Conservation (phyloP, 2,113 vertebrate genomes). For the Pygoscelis antarcticus region DNA sequence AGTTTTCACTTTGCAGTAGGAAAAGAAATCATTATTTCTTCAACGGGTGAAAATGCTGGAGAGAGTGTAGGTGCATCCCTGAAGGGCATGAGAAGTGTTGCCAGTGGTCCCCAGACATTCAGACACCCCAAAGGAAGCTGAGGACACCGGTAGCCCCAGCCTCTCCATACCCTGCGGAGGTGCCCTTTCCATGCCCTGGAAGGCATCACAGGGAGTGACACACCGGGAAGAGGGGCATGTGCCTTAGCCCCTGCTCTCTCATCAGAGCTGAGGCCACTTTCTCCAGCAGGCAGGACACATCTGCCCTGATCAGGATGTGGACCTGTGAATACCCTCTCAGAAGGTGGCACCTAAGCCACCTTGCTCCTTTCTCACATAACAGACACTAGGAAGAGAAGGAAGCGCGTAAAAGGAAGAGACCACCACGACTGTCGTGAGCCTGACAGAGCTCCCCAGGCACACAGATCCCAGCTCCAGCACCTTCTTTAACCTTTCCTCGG, state of each 20-base stretch:
- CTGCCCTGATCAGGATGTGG: neutral
- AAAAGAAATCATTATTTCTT: neutral
- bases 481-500: neutral
- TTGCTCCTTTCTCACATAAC: neutral
- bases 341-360: neutral
- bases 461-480: neutral
- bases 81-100: neutral
- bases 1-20: neutral
- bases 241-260: neutral
- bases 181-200: neutral
- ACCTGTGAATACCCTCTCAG: neutral
- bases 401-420: neutral
- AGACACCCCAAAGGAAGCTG: neutral
- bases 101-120: neutral
- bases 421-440: neutral
- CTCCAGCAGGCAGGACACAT: neutral
- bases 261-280: neutral
- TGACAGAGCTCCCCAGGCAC: neutral
- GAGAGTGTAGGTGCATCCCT: fast-evolving
- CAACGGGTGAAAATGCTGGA: neutral
- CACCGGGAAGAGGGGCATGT: fast-evolving
- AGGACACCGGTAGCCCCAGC: fast-evolving
- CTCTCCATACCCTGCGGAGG: neutral
- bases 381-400: neutral
- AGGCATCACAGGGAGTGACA: fast-evolving